phyloP scores from a whole-genome alignment of 92 coral and sea anemone genomes.

The Phymanthus crucifer region DNA sequence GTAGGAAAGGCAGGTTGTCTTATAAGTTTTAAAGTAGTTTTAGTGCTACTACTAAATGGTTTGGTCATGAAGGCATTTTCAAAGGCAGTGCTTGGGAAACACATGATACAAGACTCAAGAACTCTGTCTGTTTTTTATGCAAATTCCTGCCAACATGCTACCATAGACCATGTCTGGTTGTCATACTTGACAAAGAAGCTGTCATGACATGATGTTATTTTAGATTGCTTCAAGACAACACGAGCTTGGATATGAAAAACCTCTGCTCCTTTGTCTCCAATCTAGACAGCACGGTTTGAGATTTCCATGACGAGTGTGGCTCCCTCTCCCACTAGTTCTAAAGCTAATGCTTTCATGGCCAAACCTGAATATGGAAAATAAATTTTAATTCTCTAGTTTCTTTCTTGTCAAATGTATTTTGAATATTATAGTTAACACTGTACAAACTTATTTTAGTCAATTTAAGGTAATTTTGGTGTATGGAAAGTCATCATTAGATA shows the following conservation, averaged over 20 bases:
- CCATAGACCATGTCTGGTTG: neutral
- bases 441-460: slow-evolving; percentile 5
- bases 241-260: neutral
- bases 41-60: neutral
- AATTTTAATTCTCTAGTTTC: neutral
- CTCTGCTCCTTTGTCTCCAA: neutral
- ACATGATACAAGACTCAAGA: slow-evolving; percentile 20
- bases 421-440: neutral
- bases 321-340: neutral
- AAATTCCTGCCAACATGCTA: neutral
- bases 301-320: neutral
- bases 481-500: neutral
- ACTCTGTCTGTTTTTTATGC: slow-evolving; percentile 27
- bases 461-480: slow-evolving; percentile 7
- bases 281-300: neutral
- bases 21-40: neutral
- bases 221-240: neutral
- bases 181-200: neutral
- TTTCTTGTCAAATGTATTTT: neutral
- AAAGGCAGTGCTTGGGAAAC: neutral
- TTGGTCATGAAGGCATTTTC: slow-evolving; percentile 21
- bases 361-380: neutral
- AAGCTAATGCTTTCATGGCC: neutral
- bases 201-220: neutral
- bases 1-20: slow-evolving; percentile 30